Evolutionary conservation across 2,113 vertebrate genomes (phyloP).

Genomic region (Rutilus rutilus): DNA sequence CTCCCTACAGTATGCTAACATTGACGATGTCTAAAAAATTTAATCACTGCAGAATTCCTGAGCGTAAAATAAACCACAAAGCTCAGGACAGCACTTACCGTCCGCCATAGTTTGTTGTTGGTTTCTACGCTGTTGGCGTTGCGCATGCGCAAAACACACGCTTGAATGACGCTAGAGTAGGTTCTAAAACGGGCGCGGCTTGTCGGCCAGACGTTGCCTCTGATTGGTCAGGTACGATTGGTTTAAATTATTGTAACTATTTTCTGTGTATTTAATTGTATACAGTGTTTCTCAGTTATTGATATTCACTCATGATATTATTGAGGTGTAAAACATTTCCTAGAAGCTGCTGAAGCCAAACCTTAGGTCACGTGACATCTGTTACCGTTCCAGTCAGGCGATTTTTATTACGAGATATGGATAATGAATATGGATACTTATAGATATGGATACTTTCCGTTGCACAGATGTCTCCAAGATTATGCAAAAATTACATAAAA

Average conservation of each 20-base stretch:
- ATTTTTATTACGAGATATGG: neutral
- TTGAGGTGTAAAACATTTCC: neutral
- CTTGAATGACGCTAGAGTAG: neutral
- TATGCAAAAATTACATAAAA: too few species aligned
- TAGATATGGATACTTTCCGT: too few species aligned
- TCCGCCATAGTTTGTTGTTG: constrained; percentile 83
- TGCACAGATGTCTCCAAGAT: too few species aligned
- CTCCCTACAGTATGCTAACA: neutral
- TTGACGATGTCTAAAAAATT: neutral
- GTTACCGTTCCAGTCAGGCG: neutral
- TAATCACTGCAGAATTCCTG: neutral
- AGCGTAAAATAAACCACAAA: constrained; percentile 7
- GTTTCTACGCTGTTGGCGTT: constrained; percentile 53
- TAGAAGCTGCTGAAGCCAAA: neutral
- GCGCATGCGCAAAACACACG: constrained; percentile 15
- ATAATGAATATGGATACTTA: too few species aligned
- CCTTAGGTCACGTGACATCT: neutral
- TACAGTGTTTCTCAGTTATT: neutral
- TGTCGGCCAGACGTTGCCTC: neutral
- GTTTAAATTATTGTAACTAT: neutral
- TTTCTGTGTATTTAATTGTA: neutral
- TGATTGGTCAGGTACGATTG: neutral
- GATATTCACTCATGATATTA: neutral
- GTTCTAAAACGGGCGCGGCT: neutral
- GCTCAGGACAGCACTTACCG: constrained; percentile 68